phyloP scores from a whole-genome alignment of 2,888 invertebrate genomes.

The Tipula vernalis region DNA sequence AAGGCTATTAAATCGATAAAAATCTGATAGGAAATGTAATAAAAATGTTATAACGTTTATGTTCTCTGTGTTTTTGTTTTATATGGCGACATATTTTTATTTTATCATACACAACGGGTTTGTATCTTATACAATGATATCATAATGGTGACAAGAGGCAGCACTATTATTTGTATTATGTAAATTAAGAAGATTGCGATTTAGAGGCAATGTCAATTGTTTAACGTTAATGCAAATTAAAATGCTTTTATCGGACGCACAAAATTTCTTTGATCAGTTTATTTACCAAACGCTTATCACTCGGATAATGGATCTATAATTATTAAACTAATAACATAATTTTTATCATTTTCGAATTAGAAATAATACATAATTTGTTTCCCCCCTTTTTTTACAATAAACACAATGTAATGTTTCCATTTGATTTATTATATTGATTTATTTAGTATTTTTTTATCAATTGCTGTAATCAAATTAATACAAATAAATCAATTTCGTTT shows the following conservation, averaged over 20 bases:
- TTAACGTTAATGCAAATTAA: neutral
- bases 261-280: neutral
- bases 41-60: neutral
- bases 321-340: neutral
- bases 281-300: neutral
- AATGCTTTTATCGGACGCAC: neutral
- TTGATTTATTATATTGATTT: neutral
- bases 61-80: neutral
- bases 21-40: neutral
- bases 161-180: neutral
- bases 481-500: neutral
- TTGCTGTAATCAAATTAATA: neutral
- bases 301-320: neutral
- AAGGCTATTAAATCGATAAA: neutral
- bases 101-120: neutral
- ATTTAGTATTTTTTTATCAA: neutral
- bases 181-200: neutral
- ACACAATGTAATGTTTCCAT: neutral
- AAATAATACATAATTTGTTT: neutral
- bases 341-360: neutral
- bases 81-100: neutral
- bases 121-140: neutral
- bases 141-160: neutral
- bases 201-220: neutral
- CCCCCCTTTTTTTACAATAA: neutral